Percentiles rank a stretch among this genome's conserved stretches.
Conservation (phyloP, 1,140 invertebrate genomes). For the Campodea augens region DNA sequence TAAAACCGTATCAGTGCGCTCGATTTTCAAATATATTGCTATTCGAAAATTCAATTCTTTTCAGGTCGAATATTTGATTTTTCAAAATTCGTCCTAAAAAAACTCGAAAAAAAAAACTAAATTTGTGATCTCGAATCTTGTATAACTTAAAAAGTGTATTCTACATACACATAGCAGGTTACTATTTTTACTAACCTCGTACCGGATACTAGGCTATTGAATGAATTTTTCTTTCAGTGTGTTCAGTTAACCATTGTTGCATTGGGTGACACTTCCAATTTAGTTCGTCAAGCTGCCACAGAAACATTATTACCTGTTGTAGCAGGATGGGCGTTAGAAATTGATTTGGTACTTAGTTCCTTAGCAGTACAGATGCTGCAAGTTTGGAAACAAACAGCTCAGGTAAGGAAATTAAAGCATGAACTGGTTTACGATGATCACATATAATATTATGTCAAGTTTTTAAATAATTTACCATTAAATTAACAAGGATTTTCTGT, state of each 20-base stretch:
- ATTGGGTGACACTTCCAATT: conserved; percentile 29
- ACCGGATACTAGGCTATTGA: too few relatives aligned
- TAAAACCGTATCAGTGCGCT: neutral
- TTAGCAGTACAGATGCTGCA: too few relatives aligned
- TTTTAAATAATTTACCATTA: too few relatives aligned
- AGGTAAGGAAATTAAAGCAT: too few relatives aligned
- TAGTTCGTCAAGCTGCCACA: conserved; percentile 28
- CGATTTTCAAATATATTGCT: neutral
- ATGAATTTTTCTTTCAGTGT: conserved; percentile 24
- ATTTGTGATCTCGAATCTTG: too few relatives aligned
- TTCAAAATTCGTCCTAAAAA: too few relatives aligned
- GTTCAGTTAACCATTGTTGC: conserved; percentile 34
- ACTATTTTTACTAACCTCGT: neutral
- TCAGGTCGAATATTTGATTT: too few relatives aligned
- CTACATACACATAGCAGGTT: neutral
- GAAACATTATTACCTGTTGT: conserved; percentile 31
- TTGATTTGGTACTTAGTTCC: conserved; percentile 23
- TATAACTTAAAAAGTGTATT: neutral
- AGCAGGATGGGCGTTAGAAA: conserved; percentile 40
- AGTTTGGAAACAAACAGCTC: too few relatives aligned
- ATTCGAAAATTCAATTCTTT: too few relatives aligned
- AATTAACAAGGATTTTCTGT: too few relatives aligned
- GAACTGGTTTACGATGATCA: too few relatives aligned
- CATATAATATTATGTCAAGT: too few relatives aligned
- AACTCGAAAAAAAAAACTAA: neutral